These are phyloP conservation scores for Chitala chitala DNA, from an alignment of 2,113 vertebrate genomes.

Conservation along the genomic window DNA sequence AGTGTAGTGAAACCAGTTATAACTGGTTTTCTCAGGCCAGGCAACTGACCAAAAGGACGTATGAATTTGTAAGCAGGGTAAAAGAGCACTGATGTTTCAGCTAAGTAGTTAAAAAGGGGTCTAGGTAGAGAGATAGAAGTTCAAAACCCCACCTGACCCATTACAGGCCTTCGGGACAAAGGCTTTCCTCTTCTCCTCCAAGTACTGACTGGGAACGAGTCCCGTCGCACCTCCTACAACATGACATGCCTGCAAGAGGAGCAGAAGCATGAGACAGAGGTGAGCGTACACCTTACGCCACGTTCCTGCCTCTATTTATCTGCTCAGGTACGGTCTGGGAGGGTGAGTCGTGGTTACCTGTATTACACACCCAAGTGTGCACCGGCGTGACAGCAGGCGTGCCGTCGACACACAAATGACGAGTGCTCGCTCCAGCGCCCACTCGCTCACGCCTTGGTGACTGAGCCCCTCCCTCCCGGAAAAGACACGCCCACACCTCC, in stretches of 20 bases:
- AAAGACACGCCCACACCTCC: neutral
- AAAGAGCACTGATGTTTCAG: neutral
- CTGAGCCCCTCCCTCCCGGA: neutral
- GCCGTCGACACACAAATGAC: no score
- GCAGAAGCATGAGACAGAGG: neutral
- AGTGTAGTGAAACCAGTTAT: neutral
- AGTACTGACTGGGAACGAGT: slow-evolving; percentile 93
- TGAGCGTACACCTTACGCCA: slow-evolving; percentile 4
- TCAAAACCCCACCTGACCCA: slow-evolving; percentile 74
- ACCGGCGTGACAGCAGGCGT: no score
- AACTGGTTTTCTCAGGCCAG: slow-evolving; percentile 19
- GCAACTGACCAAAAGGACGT: neutral
- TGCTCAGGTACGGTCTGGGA: neutral
- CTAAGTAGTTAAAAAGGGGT: neutral
- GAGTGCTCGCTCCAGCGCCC: neutral
- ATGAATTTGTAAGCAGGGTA: neutral
- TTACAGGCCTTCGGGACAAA: slow-evolving; percentile 94
- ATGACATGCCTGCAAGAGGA: slow-evolving; percentile 75
- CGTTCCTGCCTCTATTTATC: neutral
- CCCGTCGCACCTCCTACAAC: slow-evolving; percentile 86
- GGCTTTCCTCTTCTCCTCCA: slow-evolving; percentile 97
- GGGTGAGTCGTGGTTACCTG: no score
- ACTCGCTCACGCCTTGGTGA: neutral
- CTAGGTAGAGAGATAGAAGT: neutral
- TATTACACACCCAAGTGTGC: no score